Conservation (phyloP, 1,140 invertebrate species). For the Lepidurus couesii region DNA sequence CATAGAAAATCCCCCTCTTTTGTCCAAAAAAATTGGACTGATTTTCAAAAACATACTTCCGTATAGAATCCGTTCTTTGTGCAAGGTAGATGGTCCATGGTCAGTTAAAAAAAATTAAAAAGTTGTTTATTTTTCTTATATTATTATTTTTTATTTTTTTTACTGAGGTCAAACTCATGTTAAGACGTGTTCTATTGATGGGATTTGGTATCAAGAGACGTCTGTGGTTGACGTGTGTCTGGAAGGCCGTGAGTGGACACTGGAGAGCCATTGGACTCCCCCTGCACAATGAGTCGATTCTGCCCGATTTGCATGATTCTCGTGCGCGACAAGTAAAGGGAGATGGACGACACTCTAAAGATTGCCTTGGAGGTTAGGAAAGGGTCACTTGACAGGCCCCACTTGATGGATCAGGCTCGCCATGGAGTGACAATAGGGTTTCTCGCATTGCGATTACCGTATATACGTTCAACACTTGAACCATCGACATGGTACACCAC, state of each 20-base stretch:
- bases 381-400: slow-evolving; percentile 11
- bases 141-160: no score
- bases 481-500: not conserved
- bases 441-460: not conserved
- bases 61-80: not conserved
- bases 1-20: not conserved
- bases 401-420: slow-evolving; percentile 13
- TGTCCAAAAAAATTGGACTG: no score
- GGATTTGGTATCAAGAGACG: not conserved
- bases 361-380: slow-evolving; percentile 8
- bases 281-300: not conserved
- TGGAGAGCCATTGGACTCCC: slow-evolving; percentile 17
- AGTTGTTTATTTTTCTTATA: not conserved
- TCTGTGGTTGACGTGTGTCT: slow-evolving; percentile 2
- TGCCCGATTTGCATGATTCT: slow-evolving; percentile 9
- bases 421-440: slow-evolving; percentile 4
- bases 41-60: not conserved
- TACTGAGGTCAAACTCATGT: not conserved
- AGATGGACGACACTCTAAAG: slow-evolving; percentile 14
- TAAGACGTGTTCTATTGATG: not conserved
- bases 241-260: not conserved
- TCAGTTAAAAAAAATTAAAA: not conserved
- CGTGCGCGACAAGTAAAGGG: slow-evolving; percentile 8
- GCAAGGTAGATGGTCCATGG: no score
- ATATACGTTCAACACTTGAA: not conserved